These are phyloP conservation scores for Prunella strophiata DNA, from an alignment of 2,797 vertebrate genomes.

Conservation along the genomic window DNA sequence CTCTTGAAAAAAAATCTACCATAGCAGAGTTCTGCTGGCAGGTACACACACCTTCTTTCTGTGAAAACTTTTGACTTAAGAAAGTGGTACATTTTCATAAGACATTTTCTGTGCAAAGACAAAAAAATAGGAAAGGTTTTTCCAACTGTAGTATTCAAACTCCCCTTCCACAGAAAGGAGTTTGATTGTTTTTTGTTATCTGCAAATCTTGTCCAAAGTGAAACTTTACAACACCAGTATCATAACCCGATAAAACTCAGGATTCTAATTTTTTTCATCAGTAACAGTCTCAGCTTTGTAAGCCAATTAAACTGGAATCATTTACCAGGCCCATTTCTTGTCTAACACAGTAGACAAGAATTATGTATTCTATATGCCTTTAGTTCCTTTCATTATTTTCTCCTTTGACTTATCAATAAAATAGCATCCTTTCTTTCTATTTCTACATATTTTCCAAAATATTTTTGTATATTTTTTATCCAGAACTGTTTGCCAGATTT, in stretches of 20 bases:
- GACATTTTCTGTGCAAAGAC: neutral
- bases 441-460: neutral
- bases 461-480: neutral
- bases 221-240: neutral
- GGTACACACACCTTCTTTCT: neutral
- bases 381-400: neutral
- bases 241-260: neutral
- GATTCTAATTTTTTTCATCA: neutral
- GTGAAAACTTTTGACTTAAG: neutral
- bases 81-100: neutral
- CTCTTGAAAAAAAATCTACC: neutral
- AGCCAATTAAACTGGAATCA: neutral
- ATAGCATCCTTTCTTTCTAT: neutral
- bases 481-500: neutral
- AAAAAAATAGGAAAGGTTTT: accelerated
- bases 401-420: neutral
- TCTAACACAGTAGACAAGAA: neutral
- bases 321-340: neutral
- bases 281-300: neutral
- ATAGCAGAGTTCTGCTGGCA: neutral
- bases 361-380: neutral
- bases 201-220: neutral
- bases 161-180: neutral
- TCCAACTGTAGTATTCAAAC: neutral
- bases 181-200: neutral